Percentiles rank a stretch among this genome's conserved stretches.
Conservation (phyloP, 2,888 invertebrate species). For the Cosmopolites sordidus region DNA sequence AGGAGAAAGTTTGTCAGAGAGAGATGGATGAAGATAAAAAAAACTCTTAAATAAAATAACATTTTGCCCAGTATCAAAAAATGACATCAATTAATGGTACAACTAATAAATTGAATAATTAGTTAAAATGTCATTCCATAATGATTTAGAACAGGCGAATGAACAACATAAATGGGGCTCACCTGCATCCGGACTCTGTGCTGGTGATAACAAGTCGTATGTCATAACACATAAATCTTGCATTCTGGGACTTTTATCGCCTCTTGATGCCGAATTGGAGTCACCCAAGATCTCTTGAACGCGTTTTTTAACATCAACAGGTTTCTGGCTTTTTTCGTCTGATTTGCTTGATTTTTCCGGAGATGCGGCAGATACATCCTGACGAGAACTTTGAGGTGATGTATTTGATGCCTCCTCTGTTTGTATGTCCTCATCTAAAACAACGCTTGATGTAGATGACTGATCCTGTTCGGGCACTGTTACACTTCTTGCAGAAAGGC, state of each 20-base stretch:
- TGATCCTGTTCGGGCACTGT: background rate
- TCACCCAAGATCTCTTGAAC: slow-evolving; percentile 46
- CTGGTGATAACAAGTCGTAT: slow-evolving; percentile 41
- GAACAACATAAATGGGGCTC: too few relatives aligned
- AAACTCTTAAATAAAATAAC: too few relatives aligned
- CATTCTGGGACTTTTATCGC: slow-evolving; percentile 43
- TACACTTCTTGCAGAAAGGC: too few relatives aligned
- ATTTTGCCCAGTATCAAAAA: too few relatives aligned
- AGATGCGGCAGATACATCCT: background rate
- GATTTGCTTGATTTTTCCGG: slow-evolving; percentile 1
- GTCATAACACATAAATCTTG: slow-evolving; percentile 46
- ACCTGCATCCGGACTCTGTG: slow-evolving; percentile 42
- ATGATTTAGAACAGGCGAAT: too few relatives aligned
- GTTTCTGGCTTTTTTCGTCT: background rate
- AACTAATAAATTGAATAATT: too few relatives aligned
- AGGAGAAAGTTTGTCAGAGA: too few relatives aligned
- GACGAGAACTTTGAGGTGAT: background rate
- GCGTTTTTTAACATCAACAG: slow-evolving; percentile 41
- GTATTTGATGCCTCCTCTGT: background rate
- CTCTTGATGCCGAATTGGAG: slow-evolving; percentile 34
- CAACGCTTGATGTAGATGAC: background rate
- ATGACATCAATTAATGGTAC: too few relatives aligned
- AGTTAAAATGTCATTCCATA: too few relatives aligned
- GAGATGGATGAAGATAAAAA: slow-evolving; percentile 2
- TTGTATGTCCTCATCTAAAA: background rate